Conservation (phyloP, 2,113 vertebrate genomes). For the Scomber scombrus region DNA sequence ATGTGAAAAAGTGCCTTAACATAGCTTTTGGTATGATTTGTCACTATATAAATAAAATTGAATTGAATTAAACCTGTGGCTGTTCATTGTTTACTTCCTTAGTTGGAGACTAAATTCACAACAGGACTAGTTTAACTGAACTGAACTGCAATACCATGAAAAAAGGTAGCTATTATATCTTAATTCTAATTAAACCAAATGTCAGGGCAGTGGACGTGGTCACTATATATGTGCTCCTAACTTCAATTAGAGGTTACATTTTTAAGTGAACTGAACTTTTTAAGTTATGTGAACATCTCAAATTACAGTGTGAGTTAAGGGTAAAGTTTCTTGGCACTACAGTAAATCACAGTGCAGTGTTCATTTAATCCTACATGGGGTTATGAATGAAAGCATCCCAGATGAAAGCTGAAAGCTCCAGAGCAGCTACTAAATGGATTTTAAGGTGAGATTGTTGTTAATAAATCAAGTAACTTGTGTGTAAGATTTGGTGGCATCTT, state of each 20-base stretch:
- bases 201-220: not conserved
- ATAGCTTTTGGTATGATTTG: no score
- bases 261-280: not conserved
- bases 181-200: not conserved
- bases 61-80: not conserved
- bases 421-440: no score
- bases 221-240: not conserved
- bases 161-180: not conserved
- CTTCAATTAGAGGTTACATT: not conserved
- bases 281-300: not conserved
- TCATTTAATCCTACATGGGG: not conserved
- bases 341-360: not conserved
- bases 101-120: not conserved
- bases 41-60: no score
- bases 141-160: not conserved
- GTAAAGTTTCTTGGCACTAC: not conserved
- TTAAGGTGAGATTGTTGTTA: no score
- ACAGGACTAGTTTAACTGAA: not conserved
- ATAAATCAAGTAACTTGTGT: no score
- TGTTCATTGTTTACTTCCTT: slow-evolving; percentile 8
- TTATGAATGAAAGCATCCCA: no score
- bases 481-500: no score
- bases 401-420: not conserved
- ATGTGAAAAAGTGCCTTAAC: no score
- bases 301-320: not conserved